A percentile compares a stretch with the other conserved stretches of the same genome.
Conservation (phyloP, 2,113 vertebrate species). For the Psephotus haematonotus region DNA sequence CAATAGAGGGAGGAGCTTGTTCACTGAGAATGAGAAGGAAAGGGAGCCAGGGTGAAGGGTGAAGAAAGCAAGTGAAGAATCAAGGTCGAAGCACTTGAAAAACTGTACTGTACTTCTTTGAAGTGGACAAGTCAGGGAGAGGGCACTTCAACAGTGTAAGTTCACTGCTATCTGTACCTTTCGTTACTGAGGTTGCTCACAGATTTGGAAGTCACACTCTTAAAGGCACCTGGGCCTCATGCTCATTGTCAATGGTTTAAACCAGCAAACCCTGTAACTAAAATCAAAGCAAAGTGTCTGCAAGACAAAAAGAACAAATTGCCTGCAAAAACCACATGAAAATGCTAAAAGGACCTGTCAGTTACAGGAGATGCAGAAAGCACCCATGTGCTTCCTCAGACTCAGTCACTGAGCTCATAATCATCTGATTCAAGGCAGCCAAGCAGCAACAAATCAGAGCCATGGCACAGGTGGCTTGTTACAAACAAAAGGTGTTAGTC, state of each 20-base stretch:
- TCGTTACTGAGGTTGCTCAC: background rate
- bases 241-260: background rate
- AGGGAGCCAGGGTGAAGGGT: background rate
- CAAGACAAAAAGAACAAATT: background rate
- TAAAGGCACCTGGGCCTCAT: background rate
- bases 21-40: background rate
- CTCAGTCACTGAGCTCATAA: background rate
- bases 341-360: background rate
- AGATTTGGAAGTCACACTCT: background rate
- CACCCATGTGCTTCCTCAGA: background rate
- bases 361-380: background rate
- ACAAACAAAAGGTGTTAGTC: background rate
- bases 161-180: background rate
- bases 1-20: background rate
- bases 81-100: background rate
- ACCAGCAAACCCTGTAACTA: background rate
- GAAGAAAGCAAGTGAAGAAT: background rate
- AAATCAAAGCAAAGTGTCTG: background rate
- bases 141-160: background rate
- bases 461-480: background rate
- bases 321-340: background rate
- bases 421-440: background rate
- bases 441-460: background rate
- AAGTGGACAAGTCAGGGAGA: background rate
- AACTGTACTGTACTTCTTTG: background rate